Evolutionary conservation across 2,113 vertebrate genomes (phyloP).

Genomic region (Oenanthe oenanthe): DNA sequence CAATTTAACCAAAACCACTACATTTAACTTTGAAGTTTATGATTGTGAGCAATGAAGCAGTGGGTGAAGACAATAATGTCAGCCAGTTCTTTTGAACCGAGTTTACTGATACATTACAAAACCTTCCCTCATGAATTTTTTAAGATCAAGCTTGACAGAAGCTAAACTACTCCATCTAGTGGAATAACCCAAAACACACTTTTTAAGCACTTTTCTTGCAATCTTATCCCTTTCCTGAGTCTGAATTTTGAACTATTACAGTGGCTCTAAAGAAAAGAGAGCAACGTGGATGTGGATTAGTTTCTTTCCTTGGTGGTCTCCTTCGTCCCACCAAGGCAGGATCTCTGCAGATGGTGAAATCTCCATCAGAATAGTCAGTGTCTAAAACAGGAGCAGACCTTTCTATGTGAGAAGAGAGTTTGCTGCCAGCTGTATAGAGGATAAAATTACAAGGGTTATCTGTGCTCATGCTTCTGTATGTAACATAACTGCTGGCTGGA

Average conservation of each 20-base stretch:
- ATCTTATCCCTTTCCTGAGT: not conserved
- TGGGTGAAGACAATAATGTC: not conserved
- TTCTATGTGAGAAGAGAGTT: not conserved
- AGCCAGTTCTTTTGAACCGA: not conserved
- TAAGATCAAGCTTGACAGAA: not conserved
- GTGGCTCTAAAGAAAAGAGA: not conserved
- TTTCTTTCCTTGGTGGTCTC: not conserved
- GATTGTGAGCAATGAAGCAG: not conserved
- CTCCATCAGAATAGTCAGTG: not conserved
- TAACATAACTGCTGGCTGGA: not conserved
- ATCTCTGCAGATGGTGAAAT: not conserved
- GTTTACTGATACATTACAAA: not conserved
- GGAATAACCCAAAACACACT: not conserved
- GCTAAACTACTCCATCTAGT: conserved; percentile 57
- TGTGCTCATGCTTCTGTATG: not conserved
- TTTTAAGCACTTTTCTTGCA: not conserved
- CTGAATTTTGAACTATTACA: not conserved
- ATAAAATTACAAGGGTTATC: conserved; percentile 30
- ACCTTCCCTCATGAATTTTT: not conserved
- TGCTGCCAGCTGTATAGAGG: not conserved
- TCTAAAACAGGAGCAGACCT: not conserved
- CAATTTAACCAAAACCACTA: not conserved
- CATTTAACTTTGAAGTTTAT: not conserved
- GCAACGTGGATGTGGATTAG: not conserved
- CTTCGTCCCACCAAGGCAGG: not conserved